phyloP scores from a whole-genome alignment of 2,888 invertebrate species.

The Andricus curvator region DNA sequence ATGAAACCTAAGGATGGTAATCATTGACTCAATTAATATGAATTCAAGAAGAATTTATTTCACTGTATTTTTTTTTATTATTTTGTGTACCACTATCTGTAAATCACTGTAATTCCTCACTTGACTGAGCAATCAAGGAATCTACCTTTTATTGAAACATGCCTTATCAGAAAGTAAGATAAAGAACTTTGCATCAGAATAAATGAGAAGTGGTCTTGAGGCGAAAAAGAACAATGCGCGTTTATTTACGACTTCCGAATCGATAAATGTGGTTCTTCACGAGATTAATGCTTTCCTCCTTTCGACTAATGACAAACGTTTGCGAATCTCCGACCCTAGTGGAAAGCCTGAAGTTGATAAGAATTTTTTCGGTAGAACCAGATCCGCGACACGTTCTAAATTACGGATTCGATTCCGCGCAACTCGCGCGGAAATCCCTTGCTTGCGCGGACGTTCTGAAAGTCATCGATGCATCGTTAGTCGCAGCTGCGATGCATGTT shows the following conservation, averaged over 20 bases:
- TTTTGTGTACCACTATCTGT: constrained; percentile 2
- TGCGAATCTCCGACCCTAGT: constrained; percentile 3
- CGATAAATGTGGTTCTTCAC: constrained; percentile 18
- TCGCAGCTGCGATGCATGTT: constrained; percentile 56
- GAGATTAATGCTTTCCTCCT: constrained; percentile 26
- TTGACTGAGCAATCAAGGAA: constrained; percentile 14
- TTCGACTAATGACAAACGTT: constrained; percentile 32
- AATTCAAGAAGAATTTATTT: no score
- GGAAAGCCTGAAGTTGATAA: constrained; percentile 19
- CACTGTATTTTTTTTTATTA: neutral
- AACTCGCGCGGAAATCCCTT: constrained; percentile 12
- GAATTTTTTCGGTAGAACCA: constrained; percentile 9
- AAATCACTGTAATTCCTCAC: constrained; percentile 17
- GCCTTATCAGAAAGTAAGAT: neutral
- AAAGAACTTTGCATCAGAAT: constrained; percentile 19
- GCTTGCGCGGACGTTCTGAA: constrained; percentile 47
- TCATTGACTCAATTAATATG: no score
- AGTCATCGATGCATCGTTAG: constrained; percentile 68
- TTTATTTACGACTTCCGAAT: constrained; percentile 37
- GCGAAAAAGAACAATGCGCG: constrained; percentile 17
- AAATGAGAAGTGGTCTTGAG: constrained; percentile 16
- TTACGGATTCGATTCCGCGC: constrained; percentile 34
- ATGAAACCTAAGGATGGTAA: no score
- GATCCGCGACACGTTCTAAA: constrained; percentile 26
- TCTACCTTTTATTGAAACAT: neutral